phyloP scores from a whole-genome alignment of 2,888 invertebrate species.

The Orchesella flavescens region DNA sequence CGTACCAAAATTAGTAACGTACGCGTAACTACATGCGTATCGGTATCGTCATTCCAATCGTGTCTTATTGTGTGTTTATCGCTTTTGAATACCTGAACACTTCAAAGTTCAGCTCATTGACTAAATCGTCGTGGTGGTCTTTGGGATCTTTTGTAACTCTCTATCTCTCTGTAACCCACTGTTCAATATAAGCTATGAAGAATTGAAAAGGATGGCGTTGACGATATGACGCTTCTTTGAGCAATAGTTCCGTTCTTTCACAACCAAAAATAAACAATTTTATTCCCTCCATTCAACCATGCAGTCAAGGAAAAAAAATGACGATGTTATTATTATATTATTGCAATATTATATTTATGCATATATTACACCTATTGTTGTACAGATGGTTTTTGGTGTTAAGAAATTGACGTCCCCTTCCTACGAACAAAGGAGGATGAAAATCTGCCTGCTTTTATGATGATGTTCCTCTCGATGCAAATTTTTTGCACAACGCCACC shows the following conservation, averaged over 20 bases:
- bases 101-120: conserved; percentile 23
- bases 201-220: not conserved
- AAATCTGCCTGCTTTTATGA: too few relatives aligned
- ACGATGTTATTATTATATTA: too few relatives aligned
- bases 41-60: too few relatives aligned
- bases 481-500: conserved; percentile 19
- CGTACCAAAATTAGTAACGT: too few relatives aligned
- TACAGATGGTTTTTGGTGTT: conserved; percentile 24
- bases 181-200: not conserved
- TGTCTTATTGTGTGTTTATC: too few relatives aligned
- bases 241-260: conserved; percentile 27
- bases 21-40: too few relatives aligned
- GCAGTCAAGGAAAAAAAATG: conserved; percentile 41
- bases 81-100: too few relatives aligned
- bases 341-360: too few relatives aligned
- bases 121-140: conserved; percentile 7
- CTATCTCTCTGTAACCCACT: not conserved
- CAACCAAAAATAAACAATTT: conserved; percentile 50
- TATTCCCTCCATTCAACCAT: conserved; percentile 37
- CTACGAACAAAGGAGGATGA: conserved; percentile 27
- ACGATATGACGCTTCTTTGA: not conserved
- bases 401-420: conserved; percentile 32
- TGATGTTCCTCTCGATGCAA: conserved; percentile 5
- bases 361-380: conserved; percentile 20
- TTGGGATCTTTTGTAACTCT: not conserved